Evolutionary conservation across 2,888 invertebrate genomes (phyloP), one percentile per base, ranked within the genome.

Genomic region (Amphipoea lucens): DNA sequence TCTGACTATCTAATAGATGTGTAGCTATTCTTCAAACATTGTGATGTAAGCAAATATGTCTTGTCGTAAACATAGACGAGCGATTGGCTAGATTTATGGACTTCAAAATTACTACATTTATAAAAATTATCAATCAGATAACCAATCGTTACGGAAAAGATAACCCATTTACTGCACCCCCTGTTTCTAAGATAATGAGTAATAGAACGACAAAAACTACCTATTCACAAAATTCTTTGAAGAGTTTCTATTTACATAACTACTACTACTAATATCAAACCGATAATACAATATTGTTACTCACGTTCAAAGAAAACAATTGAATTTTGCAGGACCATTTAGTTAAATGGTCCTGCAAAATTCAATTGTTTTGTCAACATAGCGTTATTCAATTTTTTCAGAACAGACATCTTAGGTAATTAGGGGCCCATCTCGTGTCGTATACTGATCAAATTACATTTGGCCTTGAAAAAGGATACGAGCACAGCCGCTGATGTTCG

Each of bases 91-190:
- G 9, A 60, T 20, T 54, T 60, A n/a, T 11, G n/a, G 4, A 11
- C 17, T 57, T 66, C 7, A 45, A 70, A 60, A 77, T 77, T 42
- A 81, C 51, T 40, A 83, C 5, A n/a, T n/a, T 63, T 51, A 67
- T 62, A 54, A 62, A 67, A 40, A 68, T 40, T 70, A 78, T 82
- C 54, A 42, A 54, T 78, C 51, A 63, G 78, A 83, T 85, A 88
- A 72, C 29, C 12, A 45, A 70, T 57, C 65, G 71, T 78, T 78
- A 76, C 71, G 73, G 79, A 79, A 77, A 72, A 75, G 81, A 83
- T 82, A 84, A 73, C 54, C 2, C 12, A 12, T 78, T 77, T 69
- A 84, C 72, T 78, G 42, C 42, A 45, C 65, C 62, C 60, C 29
- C 23, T 29, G n/a, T 45, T 82, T 69, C 60, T 4, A 7, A 60